Conservation (phyloP, 2,888 invertebrate genomes). For the Drosophila mercatorum region DNA sequence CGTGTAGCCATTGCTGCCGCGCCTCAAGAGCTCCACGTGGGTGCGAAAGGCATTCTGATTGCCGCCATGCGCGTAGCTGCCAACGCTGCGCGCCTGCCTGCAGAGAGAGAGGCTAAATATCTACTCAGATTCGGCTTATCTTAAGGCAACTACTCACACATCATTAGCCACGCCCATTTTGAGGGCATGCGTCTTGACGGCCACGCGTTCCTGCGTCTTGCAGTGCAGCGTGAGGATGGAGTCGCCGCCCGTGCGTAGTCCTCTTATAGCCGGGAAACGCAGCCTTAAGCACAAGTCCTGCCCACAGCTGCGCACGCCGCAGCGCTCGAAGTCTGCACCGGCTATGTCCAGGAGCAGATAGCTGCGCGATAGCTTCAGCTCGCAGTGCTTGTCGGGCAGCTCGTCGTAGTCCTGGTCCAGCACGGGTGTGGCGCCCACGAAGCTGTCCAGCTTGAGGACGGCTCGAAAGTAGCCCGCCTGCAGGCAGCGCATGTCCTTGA, state of each 20-base stretch:
- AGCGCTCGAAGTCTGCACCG: constrained; percentile 85
- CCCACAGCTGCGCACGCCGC: constrained; percentile 86
- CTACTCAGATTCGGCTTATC: not conserved
- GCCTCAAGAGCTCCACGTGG: constrained; percentile 85
- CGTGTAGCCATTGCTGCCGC: constrained; percentile 85
- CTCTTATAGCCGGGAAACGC: constrained; percentile 86
- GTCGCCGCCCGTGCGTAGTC: constrained; percentile 86
- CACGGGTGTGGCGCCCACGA: constrained; percentile 81
- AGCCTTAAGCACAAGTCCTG: constrained; percentile 86
- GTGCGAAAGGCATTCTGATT: constrained; percentile 86
- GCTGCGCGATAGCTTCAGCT: constrained; percentile 79
- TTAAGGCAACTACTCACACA: constrained; percentile 75
- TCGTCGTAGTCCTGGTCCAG: constrained; percentile 84
- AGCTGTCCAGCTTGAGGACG: constrained; percentile 83
- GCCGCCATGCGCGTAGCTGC: constrained; percentile 86
- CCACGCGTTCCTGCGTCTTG: constrained; percentile 86
- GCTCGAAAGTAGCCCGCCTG: constrained; percentile 83
- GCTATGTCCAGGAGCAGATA: constrained; percentile 84
- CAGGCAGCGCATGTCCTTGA: constrained; percentile 83
- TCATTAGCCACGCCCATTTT: constrained; percentile 84
- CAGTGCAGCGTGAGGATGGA: constrained; percentile 86
- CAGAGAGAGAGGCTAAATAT: not conserved
- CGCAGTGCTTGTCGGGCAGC: constrained; percentile 73
- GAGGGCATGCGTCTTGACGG: constrained; percentile 85
- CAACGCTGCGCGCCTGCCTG: constrained; percentile 82